phyloP scores from a whole-genome alignment of 2,888 invertebrate species.

The Tetragonula carbonaria region DNA sequence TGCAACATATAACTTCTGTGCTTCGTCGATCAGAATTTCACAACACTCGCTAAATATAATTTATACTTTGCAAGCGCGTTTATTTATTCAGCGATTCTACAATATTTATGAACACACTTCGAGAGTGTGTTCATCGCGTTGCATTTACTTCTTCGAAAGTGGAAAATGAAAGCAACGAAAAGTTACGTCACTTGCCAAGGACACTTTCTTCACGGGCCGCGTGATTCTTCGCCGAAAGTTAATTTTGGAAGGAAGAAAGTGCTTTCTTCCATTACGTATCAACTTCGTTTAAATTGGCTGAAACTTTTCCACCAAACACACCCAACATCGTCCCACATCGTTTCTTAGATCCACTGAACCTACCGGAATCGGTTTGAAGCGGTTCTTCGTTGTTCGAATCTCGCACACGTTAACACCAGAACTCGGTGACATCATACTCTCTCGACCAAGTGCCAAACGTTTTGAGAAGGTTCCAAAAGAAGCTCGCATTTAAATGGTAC shows the following conservation, averaged over 20 bases:
- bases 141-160: background rate
- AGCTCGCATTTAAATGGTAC: conserved; percentile 54
- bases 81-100: background rate
- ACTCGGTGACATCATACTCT: conserved; percentile 56
- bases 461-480: conserved; percentile 64
- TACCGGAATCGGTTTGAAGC: conserved; percentile 58
- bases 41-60: background rate
- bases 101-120: background rate
- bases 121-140: background rate
- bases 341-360: conserved; percentile 22
- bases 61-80: background rate
- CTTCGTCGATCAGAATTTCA: background rate
- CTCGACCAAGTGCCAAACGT: conserved; percentile 58
- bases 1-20: background rate
- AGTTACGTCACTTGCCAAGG: background rate
- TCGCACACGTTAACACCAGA: conserved; percentile 31
- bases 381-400: conserved; percentile 52
- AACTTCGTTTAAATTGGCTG: background rate
- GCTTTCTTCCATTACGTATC: background rate
- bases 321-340: conserved; percentile 30
- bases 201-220: background rate
- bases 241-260: background rate
- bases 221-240: no score
- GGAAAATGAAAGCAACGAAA: background rate
- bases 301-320: conserved; percentile 1